Evolutionary conservation across 2,113 vertebrate genomes (phyloP).

Genomic region (Vimba vimba): DNA sequence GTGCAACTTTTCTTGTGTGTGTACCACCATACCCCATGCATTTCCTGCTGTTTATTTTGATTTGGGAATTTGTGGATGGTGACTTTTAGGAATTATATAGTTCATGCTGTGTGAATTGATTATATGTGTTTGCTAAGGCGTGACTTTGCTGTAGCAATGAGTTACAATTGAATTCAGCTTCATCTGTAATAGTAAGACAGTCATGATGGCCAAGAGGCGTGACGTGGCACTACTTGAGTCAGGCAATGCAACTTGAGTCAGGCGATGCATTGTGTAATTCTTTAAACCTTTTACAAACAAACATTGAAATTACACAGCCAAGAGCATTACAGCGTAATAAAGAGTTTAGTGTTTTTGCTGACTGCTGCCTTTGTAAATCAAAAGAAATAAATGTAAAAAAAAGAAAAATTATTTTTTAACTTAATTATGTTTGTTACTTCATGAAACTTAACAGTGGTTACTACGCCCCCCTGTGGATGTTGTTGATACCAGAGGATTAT

Average conservation of each 20-base stretch:
- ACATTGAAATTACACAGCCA: neutral
- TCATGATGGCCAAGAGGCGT: neutral
- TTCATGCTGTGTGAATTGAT: constrained; percentile 4
- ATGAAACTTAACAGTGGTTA: neutral
- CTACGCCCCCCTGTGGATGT: constrained; percentile 5
- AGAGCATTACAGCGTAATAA: neutral
- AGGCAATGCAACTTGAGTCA: neutral
- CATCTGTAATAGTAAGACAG: neutral
- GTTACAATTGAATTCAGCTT: neutral
- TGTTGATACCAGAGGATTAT: neutral
- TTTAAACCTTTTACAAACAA: neutral
- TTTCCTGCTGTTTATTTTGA: neutral
- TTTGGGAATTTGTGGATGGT: neutral
- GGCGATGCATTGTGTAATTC: neutral
- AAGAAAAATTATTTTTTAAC: too few species aligned
- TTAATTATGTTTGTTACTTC: neutral
- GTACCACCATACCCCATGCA: neutral
- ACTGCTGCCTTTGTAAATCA: neutral
- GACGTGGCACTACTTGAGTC: constrained; percentile 3
- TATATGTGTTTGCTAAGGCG: neutral
- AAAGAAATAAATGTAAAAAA: neutral
- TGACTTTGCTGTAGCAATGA: neutral
- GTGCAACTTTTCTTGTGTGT: neutral
- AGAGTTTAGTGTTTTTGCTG: neutral
- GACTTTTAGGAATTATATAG: neutral